Conservation (phyloP, 2,797 vertebrate genomes). For the Onychomys leucogaster region DNA sequence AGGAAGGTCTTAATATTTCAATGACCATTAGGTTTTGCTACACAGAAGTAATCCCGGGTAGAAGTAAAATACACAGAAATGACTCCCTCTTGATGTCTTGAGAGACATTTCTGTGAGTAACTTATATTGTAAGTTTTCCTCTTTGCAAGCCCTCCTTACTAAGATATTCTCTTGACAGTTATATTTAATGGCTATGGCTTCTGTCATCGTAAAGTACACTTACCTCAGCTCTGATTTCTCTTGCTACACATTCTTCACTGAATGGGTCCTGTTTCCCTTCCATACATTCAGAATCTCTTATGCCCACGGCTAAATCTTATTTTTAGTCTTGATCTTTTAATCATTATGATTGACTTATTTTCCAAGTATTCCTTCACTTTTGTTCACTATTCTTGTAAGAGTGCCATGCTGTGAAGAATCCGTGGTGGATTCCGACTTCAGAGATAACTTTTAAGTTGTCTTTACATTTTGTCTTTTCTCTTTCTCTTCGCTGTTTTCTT, state of each 20-base stretch:
- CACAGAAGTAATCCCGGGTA: too few species aligned
- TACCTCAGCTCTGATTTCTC: background rate
- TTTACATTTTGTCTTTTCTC: background rate
- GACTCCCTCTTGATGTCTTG: background rate
- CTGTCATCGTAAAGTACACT: background rate
- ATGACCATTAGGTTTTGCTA: background rate
- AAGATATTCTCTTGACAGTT: background rate
- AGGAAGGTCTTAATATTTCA: background rate
- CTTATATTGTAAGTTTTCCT: background rate
- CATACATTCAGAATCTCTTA: background rate
- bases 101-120: background rate
- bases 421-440: too few species aligned
- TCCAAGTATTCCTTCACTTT: background rate
- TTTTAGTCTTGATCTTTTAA: background rate
- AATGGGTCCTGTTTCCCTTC: background rate
- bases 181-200: background rate
- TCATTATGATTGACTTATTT: background rate
- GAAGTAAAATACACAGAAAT: background rate
- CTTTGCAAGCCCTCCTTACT: background rate
- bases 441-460: background rate
- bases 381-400: background rate
- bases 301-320: background rate
- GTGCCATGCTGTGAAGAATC: too few species aligned
- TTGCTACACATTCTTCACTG: background rate
- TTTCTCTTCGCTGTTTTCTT: background rate